A percentile compares a stretch with the other conserved stretches of the same genome.
Conservation (phyloP, 2,113 vertebrate species). For the Thamnaconus septentrionalis region DNA sequence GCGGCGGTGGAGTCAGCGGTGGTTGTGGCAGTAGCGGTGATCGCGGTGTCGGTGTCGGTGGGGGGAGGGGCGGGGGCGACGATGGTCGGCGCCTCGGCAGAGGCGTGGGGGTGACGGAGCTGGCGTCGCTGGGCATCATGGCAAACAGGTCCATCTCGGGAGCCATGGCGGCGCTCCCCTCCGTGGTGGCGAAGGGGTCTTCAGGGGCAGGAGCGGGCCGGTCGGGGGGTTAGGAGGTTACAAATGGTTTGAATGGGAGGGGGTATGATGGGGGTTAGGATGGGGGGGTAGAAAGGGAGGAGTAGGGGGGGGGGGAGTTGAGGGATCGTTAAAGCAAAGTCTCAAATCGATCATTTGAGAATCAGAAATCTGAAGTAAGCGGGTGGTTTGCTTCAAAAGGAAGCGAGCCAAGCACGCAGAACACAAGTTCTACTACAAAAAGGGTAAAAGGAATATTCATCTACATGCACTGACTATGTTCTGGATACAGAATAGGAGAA, state of each 20-base stretch:
- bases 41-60: conserved; percentile 75
- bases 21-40: conserved; percentile 78
- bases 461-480: no score
- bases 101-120: conserved; percentile 80
- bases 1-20: conserved; percentile 79
- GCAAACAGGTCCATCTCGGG: conserved; percentile 98
- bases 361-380: no score
- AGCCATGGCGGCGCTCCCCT: conserved; percentile 92
- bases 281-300: conserved; percentile 73
- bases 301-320: conserved; percentile 18
- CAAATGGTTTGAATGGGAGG: conserved; percentile 16
- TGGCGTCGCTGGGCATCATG: conserved; percentile 91
- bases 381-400: no score
- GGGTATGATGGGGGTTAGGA: conserved; percentile 49
- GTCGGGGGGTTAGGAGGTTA: conserved; percentile 51
- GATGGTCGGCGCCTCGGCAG: conserved; percentile 80
- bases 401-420: no score
- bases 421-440: no score
- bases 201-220: conserved; percentile 73
- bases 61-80: conserved; percentile 72
- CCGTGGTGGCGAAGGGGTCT: conserved; percentile 98
- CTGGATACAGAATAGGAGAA: no score
- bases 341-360: no score
- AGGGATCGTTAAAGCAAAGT: conserved; percentile 48
- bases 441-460: no score